Evolutionary conservation across 2,888 invertebrate genomes (phyloP), one percentile per base, ranked within the genome.

Genomic region (Kryphioiulus occultus): DNA sequence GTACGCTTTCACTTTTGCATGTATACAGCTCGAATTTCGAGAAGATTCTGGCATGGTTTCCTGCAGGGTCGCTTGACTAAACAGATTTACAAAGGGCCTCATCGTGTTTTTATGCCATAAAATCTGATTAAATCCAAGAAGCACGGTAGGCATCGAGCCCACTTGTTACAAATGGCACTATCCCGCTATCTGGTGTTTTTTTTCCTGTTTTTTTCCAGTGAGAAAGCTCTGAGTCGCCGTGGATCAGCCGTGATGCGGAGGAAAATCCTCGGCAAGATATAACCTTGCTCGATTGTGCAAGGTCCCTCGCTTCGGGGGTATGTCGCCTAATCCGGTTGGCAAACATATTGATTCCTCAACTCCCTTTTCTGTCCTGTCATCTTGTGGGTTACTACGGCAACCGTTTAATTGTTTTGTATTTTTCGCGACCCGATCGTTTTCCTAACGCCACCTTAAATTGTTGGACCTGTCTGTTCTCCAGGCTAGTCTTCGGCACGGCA

Each of bases 331-430:
- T 78, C 78, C 78, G 2, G 78, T 78, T 15, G 30, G 12, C 78
- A 78, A 78, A 78, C 15, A 30, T 78, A 78, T 78, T 30, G 78
- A 78, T 78, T 78, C 78, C 2, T 78, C 30, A 15, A 15, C 30
- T 26, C 78, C 68, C 78, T 78, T 78, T 30, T 78, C 30, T 17
- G 78, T 78, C 78, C 78, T 30, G 78, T 78, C 78, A 78, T 78
- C 78, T 30, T 15, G 78, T 78, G 26, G 78, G 78, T 78, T 78
- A 78, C 78, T 78, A 78, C 26, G 78, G 78, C 78, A 78, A 78
- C 78, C 78, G 30, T 78, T 78, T 78, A 78, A 78, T 78, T 78
- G 78, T 78, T 78, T 78, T 78, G 78, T 30, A 78, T 30, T 30
- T 78, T 78, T 30, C 30, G 78, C 78, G 78, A 78, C 78, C 78